A percentile compares a stretch with the other conserved stretches of the same genome.
phyloP scores from a whole-genome alignment of 2,888 invertebrate species.

The Nomada ruficornis region DNA sequence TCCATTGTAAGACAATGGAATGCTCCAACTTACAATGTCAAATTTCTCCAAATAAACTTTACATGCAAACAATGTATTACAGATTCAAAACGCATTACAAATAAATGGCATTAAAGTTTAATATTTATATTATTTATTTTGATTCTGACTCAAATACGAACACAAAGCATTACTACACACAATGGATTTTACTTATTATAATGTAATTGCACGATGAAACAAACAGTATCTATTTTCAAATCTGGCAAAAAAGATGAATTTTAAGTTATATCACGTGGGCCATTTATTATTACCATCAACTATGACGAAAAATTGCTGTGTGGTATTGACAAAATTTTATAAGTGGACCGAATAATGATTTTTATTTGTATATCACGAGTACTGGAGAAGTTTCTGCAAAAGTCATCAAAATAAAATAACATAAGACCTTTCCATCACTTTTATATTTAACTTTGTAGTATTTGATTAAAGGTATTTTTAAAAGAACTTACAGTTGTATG shows the following conservation, averaged over 20 bases:
- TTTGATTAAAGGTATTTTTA: conserved; percentile 21
- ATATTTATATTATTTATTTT: conserved; percentile 2
- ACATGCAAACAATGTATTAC: background rate
- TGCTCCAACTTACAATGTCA: background rate
- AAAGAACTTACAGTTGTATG: conserved; percentile 23
- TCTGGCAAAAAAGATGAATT: too few relatives aligned
- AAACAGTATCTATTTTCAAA: too few relatives aligned
- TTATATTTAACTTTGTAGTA: background rate
- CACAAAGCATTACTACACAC: too few relatives aligned
- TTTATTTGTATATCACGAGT: background rate
- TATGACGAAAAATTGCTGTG: background rate
- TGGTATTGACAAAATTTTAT: too few relatives aligned
- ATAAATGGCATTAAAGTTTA: conserved; percentile 13
- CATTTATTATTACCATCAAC: too few relatives aligned
- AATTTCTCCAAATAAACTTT: background rate
- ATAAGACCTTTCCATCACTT: background rate
- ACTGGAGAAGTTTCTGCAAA: background rate
- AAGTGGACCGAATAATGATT: background rate
- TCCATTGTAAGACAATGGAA: background rate
- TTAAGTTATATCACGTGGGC: too few relatives aligned
- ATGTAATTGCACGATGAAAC: background rate
- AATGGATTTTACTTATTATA: background rate
- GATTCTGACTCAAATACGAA: background rate
- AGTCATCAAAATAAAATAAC: background rate
- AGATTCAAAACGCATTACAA: background rate